Evolutionary conservation across 2,797 vertebrate genomes (phyloP).

Genomic region (Crocidura indochinensis): DNA sequence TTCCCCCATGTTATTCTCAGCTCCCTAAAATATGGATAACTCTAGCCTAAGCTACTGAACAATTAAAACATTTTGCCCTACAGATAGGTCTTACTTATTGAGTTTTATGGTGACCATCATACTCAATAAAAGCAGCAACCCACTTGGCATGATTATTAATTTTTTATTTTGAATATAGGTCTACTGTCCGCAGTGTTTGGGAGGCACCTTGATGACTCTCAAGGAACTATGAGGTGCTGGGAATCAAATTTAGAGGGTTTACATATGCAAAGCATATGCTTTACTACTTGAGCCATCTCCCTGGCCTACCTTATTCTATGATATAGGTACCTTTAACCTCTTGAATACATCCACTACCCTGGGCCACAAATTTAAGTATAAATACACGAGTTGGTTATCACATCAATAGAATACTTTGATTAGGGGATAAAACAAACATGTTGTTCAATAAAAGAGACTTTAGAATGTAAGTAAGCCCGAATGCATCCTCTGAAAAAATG

Average conservation of each 20-base stretch:
- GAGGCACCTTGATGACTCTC: too few species aligned
- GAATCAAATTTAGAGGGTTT: too few species aligned
- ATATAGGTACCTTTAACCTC: background rate
- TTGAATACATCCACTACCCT: too few species aligned
- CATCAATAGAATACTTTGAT: background rate
- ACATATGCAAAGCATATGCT: too few species aligned
- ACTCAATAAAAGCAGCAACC: background rate
- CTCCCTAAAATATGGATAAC: conserved; percentile 40
- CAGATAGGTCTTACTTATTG: background rate
- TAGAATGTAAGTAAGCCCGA: background rate
- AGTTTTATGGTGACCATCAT: conserved; percentile 41
- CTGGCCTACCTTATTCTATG: too few species aligned
- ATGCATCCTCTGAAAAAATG: background rate
- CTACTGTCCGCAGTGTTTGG: too few species aligned
- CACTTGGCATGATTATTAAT: background rate
- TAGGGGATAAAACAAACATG: background rate
- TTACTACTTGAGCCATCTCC: too few species aligned
- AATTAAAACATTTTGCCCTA: background rate
- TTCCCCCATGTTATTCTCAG: conserved; percentile 6
- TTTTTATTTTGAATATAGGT: background rate
- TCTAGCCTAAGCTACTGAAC: background rate
- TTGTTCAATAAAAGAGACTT: background rate
- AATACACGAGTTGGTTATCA: too few species aligned
- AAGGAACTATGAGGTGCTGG: too few species aligned
- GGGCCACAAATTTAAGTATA: too few species aligned